These are phyloP conservation scores for Xenentodon cancila DNA, from an alignment of 2,797 vertebrate genomes.

Conservation along the genomic window DNA sequence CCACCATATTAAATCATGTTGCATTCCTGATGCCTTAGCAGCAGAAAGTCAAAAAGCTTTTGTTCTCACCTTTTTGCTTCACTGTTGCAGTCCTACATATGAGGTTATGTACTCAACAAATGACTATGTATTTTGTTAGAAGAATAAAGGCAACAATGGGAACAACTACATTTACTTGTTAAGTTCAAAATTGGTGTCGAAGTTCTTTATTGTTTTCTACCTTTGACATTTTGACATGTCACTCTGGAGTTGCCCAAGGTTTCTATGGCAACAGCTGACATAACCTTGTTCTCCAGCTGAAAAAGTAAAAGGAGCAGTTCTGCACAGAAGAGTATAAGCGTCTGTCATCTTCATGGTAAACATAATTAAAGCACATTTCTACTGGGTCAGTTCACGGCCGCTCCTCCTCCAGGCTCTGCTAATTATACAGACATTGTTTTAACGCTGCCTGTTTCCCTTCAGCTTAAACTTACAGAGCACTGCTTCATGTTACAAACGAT, in stretches of 20 bases:
- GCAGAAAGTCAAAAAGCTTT: too few species aligned
- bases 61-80: too few species aligned
- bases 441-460: constrained; percentile 12
- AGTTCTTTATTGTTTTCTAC: constrained; percentile 9
- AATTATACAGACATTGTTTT: constrained; percentile 8
- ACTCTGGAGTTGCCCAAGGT: constrained; percentile 22
- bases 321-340: constrained; percentile 15
- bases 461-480: constrained; percentile 28
- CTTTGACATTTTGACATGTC: constrained; percentile 26
- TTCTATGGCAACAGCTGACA: constrained; percentile 46
- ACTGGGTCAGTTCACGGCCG: constrained; percentile 4
- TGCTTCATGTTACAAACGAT: constrained; percentile 49
- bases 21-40: too few species aligned
- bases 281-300: constrained; percentile 26
- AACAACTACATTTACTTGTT: too few species aligned
- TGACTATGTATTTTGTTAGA: too few species aligned
- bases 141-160: too few species aligned
- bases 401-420: constrained; percentile 1
- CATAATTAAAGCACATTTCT: background rate
- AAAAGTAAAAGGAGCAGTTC: constrained; percentile 37
- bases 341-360: constrained; percentile 2
- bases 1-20: too few species aligned
- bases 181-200: too few species aligned
- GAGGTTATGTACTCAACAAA: too few species aligned
- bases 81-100: too few species aligned